phyloP scores from a whole-genome alignment of 2,888 invertebrate species.

The Tenthredo scrophulariae region DNA sequence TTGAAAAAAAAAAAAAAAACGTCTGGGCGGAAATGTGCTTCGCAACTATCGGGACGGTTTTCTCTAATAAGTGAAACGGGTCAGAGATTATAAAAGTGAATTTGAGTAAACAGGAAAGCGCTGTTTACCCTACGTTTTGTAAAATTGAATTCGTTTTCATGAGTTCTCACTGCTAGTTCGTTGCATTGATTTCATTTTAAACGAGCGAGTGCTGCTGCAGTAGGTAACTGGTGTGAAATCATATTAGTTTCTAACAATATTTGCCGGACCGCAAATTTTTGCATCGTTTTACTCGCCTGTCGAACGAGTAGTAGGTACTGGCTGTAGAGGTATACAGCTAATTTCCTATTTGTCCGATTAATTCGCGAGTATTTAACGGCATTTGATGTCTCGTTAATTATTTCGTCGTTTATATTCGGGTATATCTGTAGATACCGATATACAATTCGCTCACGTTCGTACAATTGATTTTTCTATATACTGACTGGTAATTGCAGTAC shows the following conservation, averaged over 20 bases:
- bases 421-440: background rate
- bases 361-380: conserved; percentile 73
- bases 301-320: conserved; percentile 40
- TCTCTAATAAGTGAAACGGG: conserved; percentile 58
- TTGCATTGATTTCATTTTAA: conserved; percentile 37
- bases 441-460: background rate
- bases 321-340: conserved; percentile 63
- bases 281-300: conserved; percentile 65
- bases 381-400: conserved; percentile 75
- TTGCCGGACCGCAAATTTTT: conserved; percentile 66
- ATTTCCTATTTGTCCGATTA: conserved; percentile 75
- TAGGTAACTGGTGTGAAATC: conserved; percentile 66
- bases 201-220: background rate
- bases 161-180: conserved; percentile 9
- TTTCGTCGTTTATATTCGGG: conserved; percentile 64
- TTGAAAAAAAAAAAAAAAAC: no score
- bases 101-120: background rate
- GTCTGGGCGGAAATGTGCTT: background rate
- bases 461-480: conserved; percentile 3
- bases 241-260: conserved; percentile 74
- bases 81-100: conserved; percentile 27
- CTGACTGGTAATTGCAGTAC: background rate
- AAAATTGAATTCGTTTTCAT: conserved; percentile 11
- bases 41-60: background rate
- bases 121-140: background rate